Evolutionary conservation across 2,888 invertebrate species (phyloP).

Genomic region (Leucophenga montana): DNA sequence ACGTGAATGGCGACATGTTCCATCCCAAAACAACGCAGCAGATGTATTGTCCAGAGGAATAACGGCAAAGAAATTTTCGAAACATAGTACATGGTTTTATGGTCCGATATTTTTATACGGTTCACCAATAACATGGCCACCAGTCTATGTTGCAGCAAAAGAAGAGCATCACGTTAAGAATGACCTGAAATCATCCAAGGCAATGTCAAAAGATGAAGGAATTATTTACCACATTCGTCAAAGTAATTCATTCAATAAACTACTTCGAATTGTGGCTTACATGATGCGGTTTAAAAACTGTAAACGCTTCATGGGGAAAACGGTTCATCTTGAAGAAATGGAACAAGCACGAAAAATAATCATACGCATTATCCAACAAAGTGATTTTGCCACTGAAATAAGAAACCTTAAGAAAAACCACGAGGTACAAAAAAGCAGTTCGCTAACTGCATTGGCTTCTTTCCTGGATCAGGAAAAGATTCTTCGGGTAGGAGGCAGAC

Average conservation of each 20-base stretch:
- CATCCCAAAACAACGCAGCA: constrained; percentile 21
- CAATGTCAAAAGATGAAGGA: background rate
- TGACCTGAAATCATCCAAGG: background rate
- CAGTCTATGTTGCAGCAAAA: background rate
- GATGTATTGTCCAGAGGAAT: constrained; percentile 30
- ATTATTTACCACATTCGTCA: background rate
- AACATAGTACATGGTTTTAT: constrained; percentile 21
- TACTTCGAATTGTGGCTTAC: background rate
- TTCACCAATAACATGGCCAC: background rate
- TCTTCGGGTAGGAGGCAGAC: constrained; percentile 55
- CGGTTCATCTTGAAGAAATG: background rate
- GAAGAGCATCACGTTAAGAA: background rate
- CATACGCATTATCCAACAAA: background rate
- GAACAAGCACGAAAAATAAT: background rate
- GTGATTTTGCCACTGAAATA: background rate
- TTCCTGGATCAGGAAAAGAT: constrained; percentile 47
- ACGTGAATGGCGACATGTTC: constrained; percentile 21
- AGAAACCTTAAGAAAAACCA: background rate
- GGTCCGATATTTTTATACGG: constrained; percentile 20
- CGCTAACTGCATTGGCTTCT: constrained; percentile 22
- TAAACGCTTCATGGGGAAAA: background rate
- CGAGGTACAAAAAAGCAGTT: background rate
- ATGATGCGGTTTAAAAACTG: background rate
- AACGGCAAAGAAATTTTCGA: constrained; percentile 8
- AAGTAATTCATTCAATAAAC: background rate